Evolutionary conservation across 2,797 vertebrate species (phyloP), one percentile per base, ranked within the genome.

Genomic region (Danionella dracula): DNA sequence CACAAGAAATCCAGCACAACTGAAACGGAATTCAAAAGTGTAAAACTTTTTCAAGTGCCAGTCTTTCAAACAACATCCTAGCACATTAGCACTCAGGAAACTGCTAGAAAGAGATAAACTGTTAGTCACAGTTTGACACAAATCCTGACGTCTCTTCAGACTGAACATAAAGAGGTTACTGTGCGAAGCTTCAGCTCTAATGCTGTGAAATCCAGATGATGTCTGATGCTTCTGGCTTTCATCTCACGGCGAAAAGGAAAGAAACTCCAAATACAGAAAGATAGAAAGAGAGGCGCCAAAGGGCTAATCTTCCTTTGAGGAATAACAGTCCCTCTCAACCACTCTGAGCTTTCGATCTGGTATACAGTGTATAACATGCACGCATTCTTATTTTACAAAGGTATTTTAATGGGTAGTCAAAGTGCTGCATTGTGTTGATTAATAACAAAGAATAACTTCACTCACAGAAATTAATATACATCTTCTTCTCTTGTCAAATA

Each of bases 1-100:
- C 59, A 68, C 17, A 13, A 61, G 63, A 71, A 64, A 70, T 73
- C 72, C 8, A n/a, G 62, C 49, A 10, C 58, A 34, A 20, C 19
- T 12, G 41, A 49, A 70, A 60, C 11, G 17, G 17, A 69, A 66
- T 3, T 59, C 64, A 57, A 51, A 35, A 23, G 40, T 16, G n/a
- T n/a, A n/a, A 27, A 54, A 48, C 10, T 49, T 51, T 34, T 12
- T 4, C 49, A 2, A 40, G 42, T 13, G 48, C 1, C n/a, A 11
- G 13, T 4, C 12, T 20, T 16, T 4, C 15, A 12, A 23, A n/a
- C 16, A 2, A 11, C 8, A 17, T 17, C 13, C 27, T 19, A 50
- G 20, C 8, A 15, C 7, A 9, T 48, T 9, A 21, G 16, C 2
- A 1, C 19, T 29, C n/a, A 38, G 55, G 21, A 44, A 71, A 51